Evolutionary conservation across 2,888 invertebrate species (phyloP), one percentile per base, ranked within the genome.

Genomic region (Laothoe populi): DNA sequence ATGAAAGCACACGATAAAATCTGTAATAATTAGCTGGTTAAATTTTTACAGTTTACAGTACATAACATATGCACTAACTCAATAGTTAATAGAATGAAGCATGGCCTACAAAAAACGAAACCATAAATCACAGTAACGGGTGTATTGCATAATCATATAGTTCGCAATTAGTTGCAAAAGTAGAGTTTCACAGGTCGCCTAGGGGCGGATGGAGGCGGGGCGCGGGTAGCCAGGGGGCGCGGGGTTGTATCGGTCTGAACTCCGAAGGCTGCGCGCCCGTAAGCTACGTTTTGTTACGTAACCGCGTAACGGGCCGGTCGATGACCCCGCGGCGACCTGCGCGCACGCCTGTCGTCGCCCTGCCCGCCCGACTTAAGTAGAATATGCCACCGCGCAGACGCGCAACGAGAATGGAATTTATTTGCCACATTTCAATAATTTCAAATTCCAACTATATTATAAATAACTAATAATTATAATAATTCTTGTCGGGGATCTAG

Each of bases 211-310:
- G 19, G 53, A 7, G 11, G 11, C 16, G 19, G 60, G 10, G 58
- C 44, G 38, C 35, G 38, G 59, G 40, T 59, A 23, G 42, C 59
- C n/a, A 45, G 42, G 42, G 5, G 49, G 40, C 59, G 63, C 74
- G 74, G 78, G 75, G 73, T 70, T 71, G 73, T 63, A 71, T 66
- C 64, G 75, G 61, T 68, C 76, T 76, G 74, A 75, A 72, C 60
- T 68, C 76, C 77, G 74, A 75, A 72, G 78, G 84, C 83, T 83
- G 84, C 83, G 84, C 74, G 73, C 76, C 83, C 88, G 87, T 87
- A 86, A 88, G 88, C 89, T 91, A 90, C 90, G 90, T 88, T 77
- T 67, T 77, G 68, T 92, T 90, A 89, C 90, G 89, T 91, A 90
- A 92, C 78, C 82, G 83, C 86, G 89, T 91, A 91, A 91, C 90